A percentile compares a stretch with the other conserved stretches of the same genome.
These are phyloP conservation scores for Poecilus cupreus DNA, from an alignment of 2,888 invertebrate species.

Conservation along the genomic window DNA sequence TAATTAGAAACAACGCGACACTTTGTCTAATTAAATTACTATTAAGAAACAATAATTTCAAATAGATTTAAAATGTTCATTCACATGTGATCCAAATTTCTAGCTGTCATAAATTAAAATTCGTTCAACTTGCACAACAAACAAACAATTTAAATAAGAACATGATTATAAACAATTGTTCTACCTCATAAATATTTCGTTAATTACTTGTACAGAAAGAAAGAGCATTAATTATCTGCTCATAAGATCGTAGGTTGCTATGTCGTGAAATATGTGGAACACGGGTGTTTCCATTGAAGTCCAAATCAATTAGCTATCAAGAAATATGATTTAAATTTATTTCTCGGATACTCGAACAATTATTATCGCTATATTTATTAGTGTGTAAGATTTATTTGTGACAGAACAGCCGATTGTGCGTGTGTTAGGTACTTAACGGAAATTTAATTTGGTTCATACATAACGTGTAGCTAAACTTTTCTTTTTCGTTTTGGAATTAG, in stretches of 20 bases:
- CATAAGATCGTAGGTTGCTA: constrained; percentile 5
- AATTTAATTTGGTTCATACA: constrained; percentile 16
- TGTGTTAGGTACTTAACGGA: background rate
- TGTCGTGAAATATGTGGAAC: constrained; percentile 24
- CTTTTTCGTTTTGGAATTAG: background rate
- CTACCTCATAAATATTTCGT: constrained; percentile 18
- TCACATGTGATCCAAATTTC: too few relatives aligned
- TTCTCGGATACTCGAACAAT: constrained; percentile 18
- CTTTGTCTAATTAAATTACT: too few relatives aligned
- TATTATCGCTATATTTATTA: background rate
- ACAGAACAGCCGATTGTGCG: constrained; percentile 25
- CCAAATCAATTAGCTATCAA: constrained; percentile 35
- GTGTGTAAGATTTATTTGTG: constrained; percentile 8
- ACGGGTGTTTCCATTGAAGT: constrained; percentile 18
- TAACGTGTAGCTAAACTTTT: background rate
- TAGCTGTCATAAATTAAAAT: background rate
- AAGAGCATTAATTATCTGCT: constrained; percentile 19
- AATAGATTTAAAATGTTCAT: too few relatives aligned
- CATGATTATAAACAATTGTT: constrained; percentile 37
- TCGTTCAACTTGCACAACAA: constrained; percentile 14
- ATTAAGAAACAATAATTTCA: too few relatives aligned
- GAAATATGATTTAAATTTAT: constrained; percentile 35
- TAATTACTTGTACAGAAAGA: constrained; percentile 19
- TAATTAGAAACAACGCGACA: background rate
- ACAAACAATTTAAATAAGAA: constrained; percentile 31